Percentiles rank a stretch among this genome's conserved stretches.
Conservation (phyloP, 2,888 invertebrate species). For the Ametastegia equiseti region DNA sequence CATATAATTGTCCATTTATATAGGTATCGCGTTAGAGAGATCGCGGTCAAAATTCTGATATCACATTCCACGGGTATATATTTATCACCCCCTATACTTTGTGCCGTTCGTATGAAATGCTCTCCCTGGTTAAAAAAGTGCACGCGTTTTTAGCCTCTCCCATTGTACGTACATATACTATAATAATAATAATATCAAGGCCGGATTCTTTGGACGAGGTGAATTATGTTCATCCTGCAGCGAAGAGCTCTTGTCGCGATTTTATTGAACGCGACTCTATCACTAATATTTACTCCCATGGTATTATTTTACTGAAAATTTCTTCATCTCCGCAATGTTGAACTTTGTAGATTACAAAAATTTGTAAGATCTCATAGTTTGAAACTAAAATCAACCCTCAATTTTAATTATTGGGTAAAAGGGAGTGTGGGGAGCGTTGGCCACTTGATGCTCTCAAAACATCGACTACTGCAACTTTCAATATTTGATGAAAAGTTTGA, state of each 20-base stretch:
- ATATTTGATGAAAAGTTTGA: too few relatives aligned
- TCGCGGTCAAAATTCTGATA: constrained; percentile 13
- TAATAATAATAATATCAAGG: background rate
- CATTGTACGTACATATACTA: background rate
- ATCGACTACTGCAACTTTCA: too few relatives aligned
- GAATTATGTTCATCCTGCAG: constrained; percentile 15
- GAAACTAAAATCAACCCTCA: too few relatives aligned
- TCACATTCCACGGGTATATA: background rate
- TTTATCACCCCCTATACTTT: constrained; percentile 3
- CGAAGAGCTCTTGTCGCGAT: constrained; percentile 12
- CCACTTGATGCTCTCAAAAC: too few relatives aligned
- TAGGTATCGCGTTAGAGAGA: background rate
- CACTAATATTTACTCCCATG: background rate
- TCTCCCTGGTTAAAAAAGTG: background rate
- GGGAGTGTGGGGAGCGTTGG: too few relatives aligned
- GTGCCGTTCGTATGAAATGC: background rate
- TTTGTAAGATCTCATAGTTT: too few relatives aligned
- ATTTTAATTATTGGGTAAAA: too few relatives aligned
- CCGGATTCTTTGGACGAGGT: background rate
- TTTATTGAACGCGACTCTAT: background rate
- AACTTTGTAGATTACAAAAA: too few relatives aligned
- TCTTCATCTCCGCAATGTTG: too few relatives aligned
- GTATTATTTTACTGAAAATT: background rate
- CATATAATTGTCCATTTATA: constrained; percentile 18
- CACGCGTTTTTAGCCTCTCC: constrained; percentile 11